Conservation (phyloP, 2,113 vertebrate genomes). For the Tyrannus savana region DNA sequence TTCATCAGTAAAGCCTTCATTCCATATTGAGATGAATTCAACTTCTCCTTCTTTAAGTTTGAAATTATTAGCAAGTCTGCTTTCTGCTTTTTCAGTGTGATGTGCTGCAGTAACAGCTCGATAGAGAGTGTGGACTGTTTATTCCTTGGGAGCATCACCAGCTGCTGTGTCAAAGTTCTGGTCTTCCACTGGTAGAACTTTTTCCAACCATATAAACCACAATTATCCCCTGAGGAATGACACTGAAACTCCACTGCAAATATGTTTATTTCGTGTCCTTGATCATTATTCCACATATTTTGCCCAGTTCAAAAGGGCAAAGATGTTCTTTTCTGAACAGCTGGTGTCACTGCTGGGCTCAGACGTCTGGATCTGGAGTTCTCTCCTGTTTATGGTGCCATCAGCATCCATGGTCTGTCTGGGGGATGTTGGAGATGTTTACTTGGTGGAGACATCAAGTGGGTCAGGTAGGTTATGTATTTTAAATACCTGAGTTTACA, state of each 20-base stretch:
- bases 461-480: background rate
- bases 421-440: too few relatives aligned
- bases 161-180: background rate
- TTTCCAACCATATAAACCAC: background rate
- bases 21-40: background rate
- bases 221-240: background rate
- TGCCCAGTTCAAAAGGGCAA: background rate
- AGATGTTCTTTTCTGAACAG: background rate
- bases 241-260: background rate
- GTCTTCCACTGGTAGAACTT: background rate
- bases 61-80: background rate
- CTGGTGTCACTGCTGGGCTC: background rate
- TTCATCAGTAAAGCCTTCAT: background rate
- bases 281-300: background rate
- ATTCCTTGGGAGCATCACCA: background rate
- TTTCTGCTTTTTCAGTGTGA: background rate
- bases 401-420: background rate
- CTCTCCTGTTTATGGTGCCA: background rate
- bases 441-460: background rate
- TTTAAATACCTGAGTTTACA: background rate
- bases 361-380: background rate
- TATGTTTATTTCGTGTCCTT: background rate
- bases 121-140: rapidly evolving
- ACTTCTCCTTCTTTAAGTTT: background rate
- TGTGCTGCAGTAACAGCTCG: background rate